These are phyloP conservation scores for Allolobophora icterica DNA, from an alignment of 2,888 invertebrate genomes.

Conservation along the genomic window DNA sequence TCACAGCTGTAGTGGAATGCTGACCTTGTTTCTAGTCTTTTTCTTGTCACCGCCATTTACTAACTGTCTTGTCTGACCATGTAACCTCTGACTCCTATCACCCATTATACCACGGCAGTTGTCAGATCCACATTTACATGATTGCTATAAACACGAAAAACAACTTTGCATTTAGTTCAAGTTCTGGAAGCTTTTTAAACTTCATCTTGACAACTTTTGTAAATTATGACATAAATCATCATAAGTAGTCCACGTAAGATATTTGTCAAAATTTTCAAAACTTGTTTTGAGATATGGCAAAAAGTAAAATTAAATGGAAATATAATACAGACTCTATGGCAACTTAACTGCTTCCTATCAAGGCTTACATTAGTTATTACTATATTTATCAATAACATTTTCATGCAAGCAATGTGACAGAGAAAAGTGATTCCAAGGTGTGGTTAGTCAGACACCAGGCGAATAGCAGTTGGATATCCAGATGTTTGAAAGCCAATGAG, in stretches of 20 bases:
- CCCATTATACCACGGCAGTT: constrained; percentile 88
- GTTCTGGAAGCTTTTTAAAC: background rate
- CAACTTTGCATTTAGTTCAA: background rate
- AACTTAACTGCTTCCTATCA: background rate
- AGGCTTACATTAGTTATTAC: no score
- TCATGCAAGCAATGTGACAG: no score
- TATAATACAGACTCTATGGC: background rate
- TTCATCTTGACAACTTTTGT: background rate
- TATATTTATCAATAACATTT: no score
- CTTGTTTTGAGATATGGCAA: background rate
- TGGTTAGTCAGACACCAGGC: no score
- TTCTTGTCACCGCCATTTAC: background rate
- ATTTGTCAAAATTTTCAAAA: background rate
- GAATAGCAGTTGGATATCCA: no score
- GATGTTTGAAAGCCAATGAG: no score
- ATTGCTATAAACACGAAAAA: constrained; percentile 67
- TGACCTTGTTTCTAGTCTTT: constrained; percentile 23
- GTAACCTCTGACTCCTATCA: constrained; percentile 75
- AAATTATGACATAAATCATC: background rate
- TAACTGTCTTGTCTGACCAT: constrained; percentile 66
- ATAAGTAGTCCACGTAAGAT: background rate
- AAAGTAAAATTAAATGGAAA: background rate
- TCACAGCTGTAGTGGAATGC: no score
- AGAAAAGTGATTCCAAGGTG: no score
- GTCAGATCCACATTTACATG: constrained; percentile 88